Evolutionary conservation across 2,113 vertebrate species (phyloP).

Genomic region (Crocuta crocuta): DNA sequence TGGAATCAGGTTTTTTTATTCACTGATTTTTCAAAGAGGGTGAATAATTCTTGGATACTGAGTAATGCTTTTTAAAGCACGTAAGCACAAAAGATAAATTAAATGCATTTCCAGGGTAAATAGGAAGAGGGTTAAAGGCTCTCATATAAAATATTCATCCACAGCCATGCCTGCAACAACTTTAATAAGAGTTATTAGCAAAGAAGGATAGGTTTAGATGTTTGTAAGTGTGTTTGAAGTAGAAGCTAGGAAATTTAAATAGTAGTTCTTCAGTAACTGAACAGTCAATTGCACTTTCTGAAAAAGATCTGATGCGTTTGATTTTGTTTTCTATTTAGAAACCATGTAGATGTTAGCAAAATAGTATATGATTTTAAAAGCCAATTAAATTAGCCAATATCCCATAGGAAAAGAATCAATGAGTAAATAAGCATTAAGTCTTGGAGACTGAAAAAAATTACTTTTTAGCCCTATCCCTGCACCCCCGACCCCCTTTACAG

Average conservation of each 20-base stretch:
- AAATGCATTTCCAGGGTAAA: constrained; percentile 43
- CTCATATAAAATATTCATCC: constrained; percentile 32
- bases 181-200: neutral
- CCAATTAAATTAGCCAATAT: constrained; percentile 71
- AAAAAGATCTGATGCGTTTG: neutral
- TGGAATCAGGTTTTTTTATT: constrained; percentile 60
- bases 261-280: constrained; percentile 3
- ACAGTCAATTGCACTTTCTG: constrained; percentile 50
- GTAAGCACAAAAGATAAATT: constrained; percentile 38
- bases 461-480: constrained; percentile 70
- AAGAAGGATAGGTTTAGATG: neutral
- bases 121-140: neutral
- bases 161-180: neutral
- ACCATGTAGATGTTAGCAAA: constrained; percentile 62
- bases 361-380: constrained; percentile 64
- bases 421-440: constrained; percentile 32
- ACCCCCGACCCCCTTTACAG: constrained; percentile 29
- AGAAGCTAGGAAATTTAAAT: constrained; percentile 58
- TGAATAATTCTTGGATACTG: constrained; percentile 16
- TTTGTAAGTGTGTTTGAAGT: neutral
- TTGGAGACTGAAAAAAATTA: constrained; percentile 77
- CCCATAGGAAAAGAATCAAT: constrained; percentile 72
- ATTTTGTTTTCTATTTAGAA: constrained; percentile 68
- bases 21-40: neutral
- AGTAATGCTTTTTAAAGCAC: constrained; percentile 12